Evolutionary conservation across 2,888 invertebrate species (phyloP), one percentile per base, ranked within the genome.

Genomic region (Meghimatium bilineatum): DNA sequence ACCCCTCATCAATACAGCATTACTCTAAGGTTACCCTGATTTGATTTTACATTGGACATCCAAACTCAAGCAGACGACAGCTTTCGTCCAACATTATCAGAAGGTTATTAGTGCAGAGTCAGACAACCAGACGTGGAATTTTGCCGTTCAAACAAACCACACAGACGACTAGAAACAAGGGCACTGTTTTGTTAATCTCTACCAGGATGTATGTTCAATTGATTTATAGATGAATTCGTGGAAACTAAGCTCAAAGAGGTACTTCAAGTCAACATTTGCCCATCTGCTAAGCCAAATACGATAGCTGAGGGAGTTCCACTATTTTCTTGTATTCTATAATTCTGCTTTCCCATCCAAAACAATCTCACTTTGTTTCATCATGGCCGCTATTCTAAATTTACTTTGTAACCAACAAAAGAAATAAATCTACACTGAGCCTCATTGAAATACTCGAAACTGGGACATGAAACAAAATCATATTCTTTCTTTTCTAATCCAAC

Each of bases 271-370:
- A 79, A 79, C 79, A 79, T 79, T 67, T 79, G 26, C 29, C 49
- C 67, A 38, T 79, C 67, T 38, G 49, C 79, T 67, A 67, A 79
- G 67, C 67, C 67, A 79, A 79, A 67, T 44, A 67, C 36, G 79
- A 66, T 49, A 29, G 67, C 44, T 23, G 49, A n/a, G 26, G 66
- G 14, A n/a, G 8, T 49, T 67, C 29, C 20, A 44, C 60, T 5
- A 63, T 23, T 77, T 63, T 63, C 34, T 60, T 77, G 32, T n/a
- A n/a, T 75, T 75, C 14, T 29, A 10, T 63, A 12, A 20, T 34
- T 26, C 17, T 36, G 17, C 36, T 60, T 77, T 36, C n/a, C 77
- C 44, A 44, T 44, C 44, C 12, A 44, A 44, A 44, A 44, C 44
- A 44, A 44, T 44, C 44, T 5, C 44, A 26, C 14, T 69, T 69